Evolutionary conservation across 2,797 vertebrate species (phyloP).

Genomic region (Esox masquinongy): DNA sequence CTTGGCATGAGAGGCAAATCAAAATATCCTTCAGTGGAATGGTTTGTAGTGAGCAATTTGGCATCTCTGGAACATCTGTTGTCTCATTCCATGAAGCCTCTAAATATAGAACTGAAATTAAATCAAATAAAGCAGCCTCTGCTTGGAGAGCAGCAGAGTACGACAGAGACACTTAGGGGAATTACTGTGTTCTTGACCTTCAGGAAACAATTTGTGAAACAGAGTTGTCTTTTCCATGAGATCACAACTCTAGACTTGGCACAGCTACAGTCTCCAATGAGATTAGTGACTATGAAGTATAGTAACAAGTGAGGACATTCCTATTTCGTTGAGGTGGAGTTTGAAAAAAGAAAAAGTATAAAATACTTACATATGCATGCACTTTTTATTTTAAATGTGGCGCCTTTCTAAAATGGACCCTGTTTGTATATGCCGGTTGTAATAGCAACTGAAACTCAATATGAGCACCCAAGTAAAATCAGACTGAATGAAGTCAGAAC

Average conservation of each 20-base stretch:
- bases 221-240: constrained; percentile 29
- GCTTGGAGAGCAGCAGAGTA: constrained; percentile 55
- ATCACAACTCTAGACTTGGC: constrained; percentile 5
- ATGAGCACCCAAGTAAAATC: constrained; percentile 37
- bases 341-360: constrained; percentile 16
- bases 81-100: constrained; percentile 73
- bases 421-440: constrained; percentile 56
- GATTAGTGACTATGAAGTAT: constrained; percentile 10
- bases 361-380: constrained; percentile 32
- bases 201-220: constrained; percentile 32
- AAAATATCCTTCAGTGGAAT: constrained; percentile 93
- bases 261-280: constrained; percentile 15
- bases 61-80: constrained; percentile 76
- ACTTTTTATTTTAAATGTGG: constrained; percentile 40
- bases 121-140: constrained; percentile 66
- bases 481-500: constrained; percentile 19
- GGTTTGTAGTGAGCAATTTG: constrained; percentile 57
- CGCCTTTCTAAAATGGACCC: constrained; percentile 45
- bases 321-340: constrained; percentile 4
- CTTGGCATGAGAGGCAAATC: constrained; percentile 99
- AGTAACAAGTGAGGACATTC: constrained; percentile 17
- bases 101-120: constrained; percentile 83
- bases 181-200: constrained; percentile 64
- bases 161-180: constrained; percentile 55
- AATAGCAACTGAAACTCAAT: constrained; percentile 49